phyloP scores from a whole-genome alignment of 1,140 invertebrate species.

The Bactericera cockerelli region DNA sequence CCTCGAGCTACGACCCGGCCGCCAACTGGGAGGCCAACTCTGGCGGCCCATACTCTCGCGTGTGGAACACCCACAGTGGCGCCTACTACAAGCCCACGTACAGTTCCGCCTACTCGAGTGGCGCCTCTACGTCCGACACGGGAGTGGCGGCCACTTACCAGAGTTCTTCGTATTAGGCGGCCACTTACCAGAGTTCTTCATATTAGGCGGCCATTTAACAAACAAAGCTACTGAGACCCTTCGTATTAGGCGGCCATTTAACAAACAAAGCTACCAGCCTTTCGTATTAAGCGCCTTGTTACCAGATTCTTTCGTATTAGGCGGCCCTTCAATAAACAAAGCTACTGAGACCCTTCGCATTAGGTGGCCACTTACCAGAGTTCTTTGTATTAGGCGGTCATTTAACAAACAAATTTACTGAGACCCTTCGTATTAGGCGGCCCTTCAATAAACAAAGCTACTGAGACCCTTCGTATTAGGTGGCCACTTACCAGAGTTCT shows the following conservation, averaged over 20 bases:
- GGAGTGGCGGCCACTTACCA: neutral
- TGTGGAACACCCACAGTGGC: neutral
- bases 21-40: constrained; percentile 3
- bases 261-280: too few relatives aligned
- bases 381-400: neutral
- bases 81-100: neutral
- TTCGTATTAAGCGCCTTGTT: neutral
- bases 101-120: neutral
- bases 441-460: too few relatives aligned
- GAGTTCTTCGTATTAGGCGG: neutral
- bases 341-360: too few relatives aligned
- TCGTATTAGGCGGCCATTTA: neutral
- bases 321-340: too few relatives aligned
- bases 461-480: too few relatives aligned
- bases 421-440: too few relatives aligned
- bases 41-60: neutral
- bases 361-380: too few relatives aligned
- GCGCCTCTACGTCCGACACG: neutral
- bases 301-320: too few relatives aligned
- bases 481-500: too few relatives aligned
- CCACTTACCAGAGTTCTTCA: neutral
- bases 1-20: neutral
- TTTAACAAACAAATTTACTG: too few relatives aligned
- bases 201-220: neutral
- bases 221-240: too few relatives aligned